Evolutionary conservation across 2,113 vertebrate species (phyloP).

Genomic region (Fregetta grallaria): DNA sequence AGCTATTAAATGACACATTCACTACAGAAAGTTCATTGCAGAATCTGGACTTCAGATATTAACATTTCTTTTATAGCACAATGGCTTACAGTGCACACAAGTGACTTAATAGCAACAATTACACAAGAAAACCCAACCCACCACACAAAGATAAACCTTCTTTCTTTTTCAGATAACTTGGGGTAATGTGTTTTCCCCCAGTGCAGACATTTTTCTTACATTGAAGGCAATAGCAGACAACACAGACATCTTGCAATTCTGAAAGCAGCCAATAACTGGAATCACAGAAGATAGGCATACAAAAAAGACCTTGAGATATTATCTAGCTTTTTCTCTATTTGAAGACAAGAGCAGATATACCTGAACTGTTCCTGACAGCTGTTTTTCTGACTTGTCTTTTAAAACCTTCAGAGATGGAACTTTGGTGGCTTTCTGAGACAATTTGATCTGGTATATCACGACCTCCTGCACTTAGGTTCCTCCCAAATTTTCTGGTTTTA

Average conservation of each 20-base stretch:
- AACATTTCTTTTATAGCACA: background rate
- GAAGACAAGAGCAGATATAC: background rate
- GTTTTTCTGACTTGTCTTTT: background rate
- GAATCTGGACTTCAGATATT: background rate
- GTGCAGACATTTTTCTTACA: background rate
- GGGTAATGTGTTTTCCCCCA: background rate
- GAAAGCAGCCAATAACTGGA: background rate
- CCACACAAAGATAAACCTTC: background rate
- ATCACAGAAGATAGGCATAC: background rate
- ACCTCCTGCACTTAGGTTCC: background rate
- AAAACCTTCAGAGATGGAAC: background rate
- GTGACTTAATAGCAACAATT: background rate
- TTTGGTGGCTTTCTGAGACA: background rate
- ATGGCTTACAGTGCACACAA: background rate
- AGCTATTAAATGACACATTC: background rate
- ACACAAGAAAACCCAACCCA: background rate
- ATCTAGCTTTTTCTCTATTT: background rate
- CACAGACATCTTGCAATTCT: background rate
- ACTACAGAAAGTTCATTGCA: background rate
- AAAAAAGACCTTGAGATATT: background rate
- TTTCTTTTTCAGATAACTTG: background rate
- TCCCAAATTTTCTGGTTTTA: background rate
- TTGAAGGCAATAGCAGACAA: background rate
- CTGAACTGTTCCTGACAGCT: background rate
- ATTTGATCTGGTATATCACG: fast-evolving